Conservation (phyloP, 2,797 vertebrate species). For the Microhierax caerulescens region DNA sequence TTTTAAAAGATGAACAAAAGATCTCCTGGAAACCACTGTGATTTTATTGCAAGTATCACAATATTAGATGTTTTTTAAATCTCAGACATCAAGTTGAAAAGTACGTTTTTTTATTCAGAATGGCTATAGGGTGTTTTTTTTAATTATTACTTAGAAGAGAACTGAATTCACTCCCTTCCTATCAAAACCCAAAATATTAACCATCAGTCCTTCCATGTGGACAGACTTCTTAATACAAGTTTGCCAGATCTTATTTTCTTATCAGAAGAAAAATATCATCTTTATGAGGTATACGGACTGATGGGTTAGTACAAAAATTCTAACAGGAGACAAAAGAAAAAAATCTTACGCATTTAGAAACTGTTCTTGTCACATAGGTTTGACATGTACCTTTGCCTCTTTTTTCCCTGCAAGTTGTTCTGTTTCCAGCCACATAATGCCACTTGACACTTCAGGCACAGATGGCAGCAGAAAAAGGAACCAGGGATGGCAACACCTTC, state of each 20-base stretch:
- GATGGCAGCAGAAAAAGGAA: not conserved
- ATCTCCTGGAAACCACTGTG: not conserved
- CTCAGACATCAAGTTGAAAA: not conserved
- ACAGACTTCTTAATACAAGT: not conserved
- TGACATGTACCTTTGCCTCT: not conserved
- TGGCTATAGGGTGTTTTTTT: rapidly evolving
- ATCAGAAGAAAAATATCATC: not conserved
- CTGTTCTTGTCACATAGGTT: not conserved
- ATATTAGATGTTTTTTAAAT: not conserved
- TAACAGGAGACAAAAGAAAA: not conserved
- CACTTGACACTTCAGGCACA: not conserved
- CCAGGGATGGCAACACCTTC: not conserved
- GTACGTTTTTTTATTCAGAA: not conserved
- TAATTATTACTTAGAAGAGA: not conserved
- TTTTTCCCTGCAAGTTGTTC: not conserved
- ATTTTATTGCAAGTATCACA: not conserved
- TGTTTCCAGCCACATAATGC: not conserved
- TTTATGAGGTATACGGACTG: not conserved
- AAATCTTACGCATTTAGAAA: not conserved
- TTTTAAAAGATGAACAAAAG: not conserved
- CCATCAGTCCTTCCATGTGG: not conserved
- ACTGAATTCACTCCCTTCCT: not conserved
- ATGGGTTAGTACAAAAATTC: not conserved
- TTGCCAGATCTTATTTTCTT: not conserved
- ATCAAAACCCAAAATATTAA: not conserved